Conservation (phyloP, 2,888 invertebrate genomes). For the Diarsia rubi region DNA sequence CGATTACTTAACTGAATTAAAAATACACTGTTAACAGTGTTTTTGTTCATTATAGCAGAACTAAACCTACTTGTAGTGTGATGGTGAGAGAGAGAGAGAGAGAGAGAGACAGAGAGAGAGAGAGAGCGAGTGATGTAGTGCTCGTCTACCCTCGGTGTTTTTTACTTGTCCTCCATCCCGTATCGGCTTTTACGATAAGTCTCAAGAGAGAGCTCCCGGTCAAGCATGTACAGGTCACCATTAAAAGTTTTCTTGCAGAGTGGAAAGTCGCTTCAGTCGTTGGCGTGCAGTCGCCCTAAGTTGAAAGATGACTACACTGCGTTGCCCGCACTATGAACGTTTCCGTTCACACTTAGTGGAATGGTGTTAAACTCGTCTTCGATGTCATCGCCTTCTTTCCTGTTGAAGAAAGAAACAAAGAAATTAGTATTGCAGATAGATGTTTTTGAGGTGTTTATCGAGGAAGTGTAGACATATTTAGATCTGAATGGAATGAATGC, state of each 20-base stretch:
- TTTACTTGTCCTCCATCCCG: not conserved
- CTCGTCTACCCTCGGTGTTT: not conserved
- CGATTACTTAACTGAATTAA: not conserved
- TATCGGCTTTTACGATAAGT: not conserved
- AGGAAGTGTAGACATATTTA: too few species aligned
- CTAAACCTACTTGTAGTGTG: not conserved
- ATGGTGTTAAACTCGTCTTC: slow-evolving; percentile 90
- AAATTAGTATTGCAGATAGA: not conserved
- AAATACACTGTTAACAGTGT: not conserved
- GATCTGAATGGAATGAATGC: too few species aligned
- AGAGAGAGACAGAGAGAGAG: not conserved
- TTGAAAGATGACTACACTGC: slow-evolving; percentile 80
- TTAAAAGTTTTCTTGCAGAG: slow-evolving; percentile 8
- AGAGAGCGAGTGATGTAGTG: not conserved
- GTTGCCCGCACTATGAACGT: slow-evolving; percentile 85
- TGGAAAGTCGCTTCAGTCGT: slow-evolving; percentile 48
- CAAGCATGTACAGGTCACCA: not conserved
- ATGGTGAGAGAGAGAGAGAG: not conserved
- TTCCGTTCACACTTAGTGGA: slow-evolving; percentile 86
- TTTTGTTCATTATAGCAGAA: not conserved
- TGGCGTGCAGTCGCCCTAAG: slow-evolving; percentile 66
- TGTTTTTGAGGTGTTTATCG: not conserved
- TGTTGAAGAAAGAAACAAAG: slow-evolving; percentile 68
- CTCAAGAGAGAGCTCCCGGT: not conserved
- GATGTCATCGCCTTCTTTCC: slow-evolving; percentile 88